Conservation (phyloP, 2,888 invertebrate genomes). For the Acanthosepion esculentum region DNA sequence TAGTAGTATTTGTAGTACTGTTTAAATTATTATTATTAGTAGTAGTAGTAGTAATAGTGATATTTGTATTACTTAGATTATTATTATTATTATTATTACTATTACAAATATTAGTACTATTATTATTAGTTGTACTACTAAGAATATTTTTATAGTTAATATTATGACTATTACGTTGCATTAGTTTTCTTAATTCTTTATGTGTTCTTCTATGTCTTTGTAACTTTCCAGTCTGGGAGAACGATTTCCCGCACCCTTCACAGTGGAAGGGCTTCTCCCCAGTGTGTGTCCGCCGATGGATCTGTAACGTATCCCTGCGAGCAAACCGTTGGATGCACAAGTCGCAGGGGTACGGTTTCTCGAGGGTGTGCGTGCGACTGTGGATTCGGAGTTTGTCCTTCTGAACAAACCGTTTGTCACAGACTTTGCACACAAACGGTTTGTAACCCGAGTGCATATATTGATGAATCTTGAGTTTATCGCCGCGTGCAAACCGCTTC, state of each 20-base stretch:
- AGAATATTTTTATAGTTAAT: neutral
- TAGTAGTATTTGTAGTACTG: neutral
- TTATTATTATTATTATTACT: neutral
- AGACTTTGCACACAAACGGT: neutral
- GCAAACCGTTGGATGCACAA: slow-evolving; percentile 18
- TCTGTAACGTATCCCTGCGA: neutral
- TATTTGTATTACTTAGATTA: neutral
- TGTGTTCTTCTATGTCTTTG: neutral
- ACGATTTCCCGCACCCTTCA: neutral
- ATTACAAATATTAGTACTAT: neutral
- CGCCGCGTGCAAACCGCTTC: neutral
- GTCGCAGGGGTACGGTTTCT: neutral
- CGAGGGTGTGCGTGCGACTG: neutral
- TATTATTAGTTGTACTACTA: neutral
- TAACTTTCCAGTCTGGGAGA: slow-evolving; percentile 13
- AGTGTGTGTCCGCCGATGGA: neutral
- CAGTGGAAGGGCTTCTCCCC: slow-evolving; percentile 12
- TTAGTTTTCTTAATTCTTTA: neutral
- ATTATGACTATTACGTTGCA: neutral
- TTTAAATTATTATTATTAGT: neutral
- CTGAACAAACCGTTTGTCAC: neutral
- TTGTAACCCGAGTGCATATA: neutral
- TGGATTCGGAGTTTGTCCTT: slow-evolving; percentile 5
- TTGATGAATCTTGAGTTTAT: neutral
- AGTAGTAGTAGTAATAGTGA: neutral